Percentiles rank a stretch among this genome's conserved stretches.
These are phyloP conservation scores for Zygothrica quintamaculata DNA, from an alignment of 2,888 invertebrate genomes.

Conservation along the genomic window DNA sequence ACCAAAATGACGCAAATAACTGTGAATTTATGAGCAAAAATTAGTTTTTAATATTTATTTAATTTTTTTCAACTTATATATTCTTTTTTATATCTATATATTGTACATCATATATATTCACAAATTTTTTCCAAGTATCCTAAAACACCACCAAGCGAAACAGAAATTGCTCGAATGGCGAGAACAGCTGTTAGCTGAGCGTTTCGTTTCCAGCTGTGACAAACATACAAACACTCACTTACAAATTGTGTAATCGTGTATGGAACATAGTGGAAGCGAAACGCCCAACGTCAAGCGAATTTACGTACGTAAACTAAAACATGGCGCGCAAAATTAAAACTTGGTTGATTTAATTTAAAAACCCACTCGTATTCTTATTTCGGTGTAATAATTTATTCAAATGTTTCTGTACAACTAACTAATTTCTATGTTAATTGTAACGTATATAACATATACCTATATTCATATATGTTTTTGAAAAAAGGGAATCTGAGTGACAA, in stretches of 20 bases:
- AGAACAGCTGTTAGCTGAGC: conserved; percentile 49
- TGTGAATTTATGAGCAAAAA: conserved; percentile 23
- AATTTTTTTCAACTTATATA: conserved; percentile 1
- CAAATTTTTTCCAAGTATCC: conserved; percentile 50
- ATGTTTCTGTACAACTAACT: conserved; percentile 17
- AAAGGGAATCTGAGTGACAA: too few relatives aligned
- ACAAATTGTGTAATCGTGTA: not conserved
- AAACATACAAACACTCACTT: not conserved
- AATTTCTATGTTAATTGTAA: conserved; percentile 9
- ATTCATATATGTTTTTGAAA: too few relatives aligned
- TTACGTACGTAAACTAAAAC: conserved; percentile 22
- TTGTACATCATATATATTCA: too few relatives aligned
- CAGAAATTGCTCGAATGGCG: conserved; percentile 57
- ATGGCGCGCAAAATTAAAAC: conserved; percentile 23
- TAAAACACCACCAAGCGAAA: conserved; percentile 52
- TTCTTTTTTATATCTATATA: conserved; percentile 1
- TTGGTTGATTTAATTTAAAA: not conserved
- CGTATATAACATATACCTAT: too few relatives aligned
- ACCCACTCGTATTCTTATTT: not conserved
- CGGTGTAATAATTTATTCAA: conserved; percentile 34
- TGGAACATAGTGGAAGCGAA: conserved; percentile 13
- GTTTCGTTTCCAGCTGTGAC: conserved; percentile 32
- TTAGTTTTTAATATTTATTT: conserved; percentile 18
- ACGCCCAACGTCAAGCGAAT: not conserved
- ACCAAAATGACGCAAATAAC: conserved; percentile 65